These are phyloP conservation scores for Galleria mellonella DNA, from an alignment of 1,140 invertebrate genomes.

Conservation along the genomic window DNA sequence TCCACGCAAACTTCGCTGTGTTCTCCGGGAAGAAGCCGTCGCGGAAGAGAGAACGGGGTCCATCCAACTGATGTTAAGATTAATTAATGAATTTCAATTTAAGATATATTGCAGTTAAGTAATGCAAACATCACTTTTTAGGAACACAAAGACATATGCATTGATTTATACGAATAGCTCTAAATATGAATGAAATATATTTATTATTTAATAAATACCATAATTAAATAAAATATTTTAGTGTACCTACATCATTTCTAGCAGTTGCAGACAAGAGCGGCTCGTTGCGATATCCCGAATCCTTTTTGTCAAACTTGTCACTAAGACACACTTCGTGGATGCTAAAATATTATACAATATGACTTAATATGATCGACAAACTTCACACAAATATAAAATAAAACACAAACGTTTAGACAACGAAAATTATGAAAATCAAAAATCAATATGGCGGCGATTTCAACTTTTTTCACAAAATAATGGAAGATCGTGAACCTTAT, in stretches of 20 bases:
- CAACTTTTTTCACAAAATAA: constrained; percentile 39
- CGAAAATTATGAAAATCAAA: not conserved
- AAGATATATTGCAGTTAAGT: too few relatives aligned
- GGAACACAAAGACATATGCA: too few relatives aligned
- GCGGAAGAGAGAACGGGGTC: constrained; percentile 35
- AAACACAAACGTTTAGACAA: constrained; percentile 5
- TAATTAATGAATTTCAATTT: too few relatives aligned
- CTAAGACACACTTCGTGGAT: constrained; percentile 55
- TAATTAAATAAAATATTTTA: too few relatives aligned
- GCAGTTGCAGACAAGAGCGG: constrained; percentile 30
- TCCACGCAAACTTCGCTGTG: constrained; percentile 52
- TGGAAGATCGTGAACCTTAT: constrained; percentile 59
- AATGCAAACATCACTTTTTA: too few relatives aligned
- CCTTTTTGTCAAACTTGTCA: constrained; percentile 59
- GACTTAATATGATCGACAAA: constrained; percentile 10
- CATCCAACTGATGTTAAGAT: constrained; percentile 30
- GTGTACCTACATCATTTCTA: constrained; percentile 42
- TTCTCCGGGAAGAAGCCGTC: constrained; percentile 45
- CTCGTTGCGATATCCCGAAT: constrained; percentile 36
- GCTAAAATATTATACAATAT: constrained; percentile 33
- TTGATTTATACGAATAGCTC: too few relatives aligned
- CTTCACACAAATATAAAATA: constrained; percentile 18
- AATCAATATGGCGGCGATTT: constrained; percentile 29
- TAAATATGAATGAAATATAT: too few relatives aligned
- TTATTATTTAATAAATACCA: too few relatives aligned